Percentiles rank a stretch among this genome's conserved stretches.
Conservation (phyloP, 2,113 vertebrate species). For the Eolophus roseicapilla region DNA sequence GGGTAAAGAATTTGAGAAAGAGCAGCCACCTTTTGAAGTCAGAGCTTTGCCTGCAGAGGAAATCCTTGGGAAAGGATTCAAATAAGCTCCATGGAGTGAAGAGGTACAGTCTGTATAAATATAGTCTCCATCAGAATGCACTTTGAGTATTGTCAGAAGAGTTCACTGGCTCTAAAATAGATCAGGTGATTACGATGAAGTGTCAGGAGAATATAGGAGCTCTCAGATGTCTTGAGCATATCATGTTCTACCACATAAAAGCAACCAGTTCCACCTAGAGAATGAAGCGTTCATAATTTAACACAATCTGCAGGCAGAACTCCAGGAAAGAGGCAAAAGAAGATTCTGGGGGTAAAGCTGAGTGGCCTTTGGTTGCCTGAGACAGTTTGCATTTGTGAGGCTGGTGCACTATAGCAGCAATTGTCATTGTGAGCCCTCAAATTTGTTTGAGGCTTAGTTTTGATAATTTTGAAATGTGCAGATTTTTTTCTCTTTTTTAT, state of each 20-base stretch:
- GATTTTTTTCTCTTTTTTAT: neutral
- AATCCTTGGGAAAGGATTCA: neutral
- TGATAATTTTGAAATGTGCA: neutral
- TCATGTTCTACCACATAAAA: neutral
- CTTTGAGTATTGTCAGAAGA: neutral
- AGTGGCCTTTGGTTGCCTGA: neutral
- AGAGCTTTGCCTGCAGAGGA: constrained; percentile 5
- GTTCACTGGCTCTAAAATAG: neutral
- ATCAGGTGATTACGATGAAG: neutral
- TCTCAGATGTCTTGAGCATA: neutral
- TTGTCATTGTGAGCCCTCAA: neutral
- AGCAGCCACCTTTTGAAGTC: neutral
- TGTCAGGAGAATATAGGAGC: neutral
- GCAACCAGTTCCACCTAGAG: neutral
- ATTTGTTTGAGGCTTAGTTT: neutral
- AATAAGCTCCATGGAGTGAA: neutral
- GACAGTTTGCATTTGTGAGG: neutral
- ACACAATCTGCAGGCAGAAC: neutral
- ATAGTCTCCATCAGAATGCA: neutral
- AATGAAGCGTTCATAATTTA: neutral
- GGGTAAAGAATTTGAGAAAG: neutral
- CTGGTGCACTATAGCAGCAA: neutral
- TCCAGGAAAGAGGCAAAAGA: neutral
- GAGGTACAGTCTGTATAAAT: neutral
- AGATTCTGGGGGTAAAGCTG: neutral